Percentiles rank a stretch among this genome's conserved stretches.
phyloP scores from a whole-genome alignment of 2,797 vertebrate genomes.

The Chloroceryle inda region DNA sequence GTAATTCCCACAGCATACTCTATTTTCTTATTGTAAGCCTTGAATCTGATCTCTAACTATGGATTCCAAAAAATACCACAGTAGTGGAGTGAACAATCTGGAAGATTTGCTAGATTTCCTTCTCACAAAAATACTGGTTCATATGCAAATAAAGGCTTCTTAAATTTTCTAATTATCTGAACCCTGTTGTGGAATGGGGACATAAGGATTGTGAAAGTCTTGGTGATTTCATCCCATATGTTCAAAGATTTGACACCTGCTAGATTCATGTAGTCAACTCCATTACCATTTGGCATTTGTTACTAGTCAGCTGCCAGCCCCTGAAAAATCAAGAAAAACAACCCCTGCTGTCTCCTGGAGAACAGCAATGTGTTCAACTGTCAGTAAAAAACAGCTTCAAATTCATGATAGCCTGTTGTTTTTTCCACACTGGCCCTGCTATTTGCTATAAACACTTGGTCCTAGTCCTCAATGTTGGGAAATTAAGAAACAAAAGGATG shows the following conservation, averaged over 20 bases:
- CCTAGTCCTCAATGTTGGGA: background rate
- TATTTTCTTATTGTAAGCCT: background rate
- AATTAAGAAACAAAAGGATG: background rate
- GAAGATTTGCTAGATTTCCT: background rate
- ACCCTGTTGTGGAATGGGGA: rapidly evolving
- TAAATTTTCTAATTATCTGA: background rate
- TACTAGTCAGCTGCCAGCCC: background rate
- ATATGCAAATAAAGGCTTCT: background rate
- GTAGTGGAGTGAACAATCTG: background rate
- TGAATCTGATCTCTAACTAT: background rate
- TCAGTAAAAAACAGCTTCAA: background rate
- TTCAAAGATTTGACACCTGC: background rate
- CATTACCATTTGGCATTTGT: background rate
- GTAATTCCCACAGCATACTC: background rate
- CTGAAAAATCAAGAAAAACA: background rate
- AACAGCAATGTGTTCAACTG: background rate
- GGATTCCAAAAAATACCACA: background rate
- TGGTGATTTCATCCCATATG: background rate
- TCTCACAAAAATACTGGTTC: background rate
- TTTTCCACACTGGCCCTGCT: background rate
- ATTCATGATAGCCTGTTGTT: background rate
- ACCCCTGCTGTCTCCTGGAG: background rate
- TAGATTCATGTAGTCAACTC: background rate
- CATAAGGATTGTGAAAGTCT: background rate
- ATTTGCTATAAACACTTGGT: background rate